A percentile compares a stretch with the other conserved stretches of the same genome.
Evolutionary conservation across 1,140 invertebrate species (phyloP).

Genomic region (Zaprionus taronus): DNA sequence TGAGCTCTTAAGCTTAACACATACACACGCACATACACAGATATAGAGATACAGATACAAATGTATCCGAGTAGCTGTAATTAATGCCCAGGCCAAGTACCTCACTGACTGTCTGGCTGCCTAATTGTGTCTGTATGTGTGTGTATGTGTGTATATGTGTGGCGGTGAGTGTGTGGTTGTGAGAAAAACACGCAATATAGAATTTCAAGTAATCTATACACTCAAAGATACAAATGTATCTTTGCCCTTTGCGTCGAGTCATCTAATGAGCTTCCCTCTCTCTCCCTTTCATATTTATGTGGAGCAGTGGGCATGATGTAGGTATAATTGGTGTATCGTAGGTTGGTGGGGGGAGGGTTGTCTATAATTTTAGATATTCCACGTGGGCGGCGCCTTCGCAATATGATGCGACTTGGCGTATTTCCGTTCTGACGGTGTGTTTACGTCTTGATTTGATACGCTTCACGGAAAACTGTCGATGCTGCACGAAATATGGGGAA

Average conservation of each 20-base stretch:
- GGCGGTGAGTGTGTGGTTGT: background rate
- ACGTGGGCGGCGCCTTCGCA: constrained; percentile 17
- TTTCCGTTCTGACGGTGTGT: constrained; percentile 27
- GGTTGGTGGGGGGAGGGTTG: background rate
- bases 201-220: constrained; percentile 18
- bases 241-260: constrained; percentile 58
- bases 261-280: constrained; percentile 65
- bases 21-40: constrained; percentile 1
- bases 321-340: background rate
- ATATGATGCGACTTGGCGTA: constrained; percentile 21
- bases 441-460: constrained; percentile 58
- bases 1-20: constrained; percentile 44
- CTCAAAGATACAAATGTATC: constrained; percentile 1
- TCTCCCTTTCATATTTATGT: constrained; percentile 43
- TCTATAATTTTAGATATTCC: constrained; percentile 44
- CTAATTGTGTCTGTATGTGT: background rate
- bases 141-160: background rate
- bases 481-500: constrained; percentile 24
- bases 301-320: constrained; percentile 2
- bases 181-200: background rate
- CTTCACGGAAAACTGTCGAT: constrained; percentile 70
- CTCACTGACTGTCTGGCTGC: background rate
- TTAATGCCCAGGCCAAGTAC: constrained; percentile 10
- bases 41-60: constrained; percentile 13
- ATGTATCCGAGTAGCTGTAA: constrained; percentile 13